Evolutionary conservation across 2,888 invertebrate species (phyloP).

Genomic region (Ellobium chinense): DNA sequence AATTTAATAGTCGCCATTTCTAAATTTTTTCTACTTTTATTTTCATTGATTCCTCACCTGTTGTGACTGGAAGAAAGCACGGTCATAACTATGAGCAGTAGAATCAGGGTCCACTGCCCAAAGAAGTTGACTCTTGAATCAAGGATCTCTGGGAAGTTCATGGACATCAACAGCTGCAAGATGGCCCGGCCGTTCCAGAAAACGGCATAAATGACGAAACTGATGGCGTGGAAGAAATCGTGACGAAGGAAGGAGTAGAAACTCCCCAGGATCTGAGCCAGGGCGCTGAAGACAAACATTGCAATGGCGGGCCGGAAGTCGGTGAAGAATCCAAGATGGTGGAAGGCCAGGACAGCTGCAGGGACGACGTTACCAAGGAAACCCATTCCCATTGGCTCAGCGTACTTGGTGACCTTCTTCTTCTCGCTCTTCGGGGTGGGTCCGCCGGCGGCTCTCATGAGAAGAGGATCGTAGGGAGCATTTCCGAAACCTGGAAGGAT

Average conservation of each 20-base stretch:
- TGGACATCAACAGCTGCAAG: constrained; percentile 49
- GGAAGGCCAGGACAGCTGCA: constrained; percentile 58
- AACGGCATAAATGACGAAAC: constrained; percentile 57
- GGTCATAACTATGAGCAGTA: constrained; percentile 50
- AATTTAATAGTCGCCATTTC: no score
- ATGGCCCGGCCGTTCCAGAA: constrained; percentile 59
- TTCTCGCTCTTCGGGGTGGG: constrained; percentile 57
- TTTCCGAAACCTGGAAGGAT: constrained; percentile 65
- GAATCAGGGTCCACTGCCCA: constrained; percentile 59
- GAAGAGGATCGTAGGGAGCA: constrained; percentile 60
- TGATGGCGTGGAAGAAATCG: constrained; percentile 60
- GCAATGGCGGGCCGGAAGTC: constrained; percentile 60
- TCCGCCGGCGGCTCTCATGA: constrained; percentile 54
- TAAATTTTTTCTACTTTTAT: no score
- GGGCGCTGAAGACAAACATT: constrained; percentile 54
- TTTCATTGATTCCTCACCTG: no score
- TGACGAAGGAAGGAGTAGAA: constrained; percentile 63
- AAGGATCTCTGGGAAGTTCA: constrained; percentile 48
- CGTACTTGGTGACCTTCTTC: constrained; percentile 63
- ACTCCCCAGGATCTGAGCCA: constrained; percentile 58
- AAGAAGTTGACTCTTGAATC: constrained; percentile 51
- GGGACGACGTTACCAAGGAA: constrained; percentile 65
- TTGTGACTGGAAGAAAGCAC: constrained; percentile 48
- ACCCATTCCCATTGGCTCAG: constrained; percentile 66
- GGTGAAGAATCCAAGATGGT: constrained; percentile 59